These are phyloP conservation scores for Strigamia transsilvanica DNA, from an alignment of 2,888 invertebrate species.

Conservation along the genomic window DNA sequence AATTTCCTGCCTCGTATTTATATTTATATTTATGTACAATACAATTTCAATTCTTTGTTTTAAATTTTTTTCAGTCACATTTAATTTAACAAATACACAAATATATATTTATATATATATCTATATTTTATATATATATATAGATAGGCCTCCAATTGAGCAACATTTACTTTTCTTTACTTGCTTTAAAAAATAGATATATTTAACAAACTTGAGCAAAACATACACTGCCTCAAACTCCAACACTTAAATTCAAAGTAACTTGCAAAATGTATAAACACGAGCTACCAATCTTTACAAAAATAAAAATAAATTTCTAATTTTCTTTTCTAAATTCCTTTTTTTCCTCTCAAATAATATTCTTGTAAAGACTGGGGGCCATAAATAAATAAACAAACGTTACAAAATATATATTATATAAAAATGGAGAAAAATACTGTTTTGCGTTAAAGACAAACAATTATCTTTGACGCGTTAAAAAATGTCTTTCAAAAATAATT, in stretches of 20 bases:
- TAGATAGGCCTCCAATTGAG: conserved; percentile 35
- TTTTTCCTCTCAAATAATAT: not conserved
- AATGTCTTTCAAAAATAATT: conserved; percentile 38
- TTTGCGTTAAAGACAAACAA: conserved; percentile 3
- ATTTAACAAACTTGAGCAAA: conserved; percentile 41
- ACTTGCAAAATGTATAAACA: conserved; percentile 40
- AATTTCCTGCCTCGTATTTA: conserved; percentile 32
- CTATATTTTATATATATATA: conserved; percentile 29
- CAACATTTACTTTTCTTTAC: conserved; percentile 24
- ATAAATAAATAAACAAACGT: conserved; percentile 42
- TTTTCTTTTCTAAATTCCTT: not conserved
- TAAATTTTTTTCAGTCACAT: not conserved
- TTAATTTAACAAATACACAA: conserved; percentile 16
- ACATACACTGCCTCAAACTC: conserved; percentile 13
- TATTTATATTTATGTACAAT: conserved; percentile 47
- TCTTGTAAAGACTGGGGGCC: conserved; percentile 42
- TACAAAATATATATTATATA: conserved; percentile 46
- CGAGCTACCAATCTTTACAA: conserved; percentile 35
- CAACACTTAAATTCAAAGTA: conserved; percentile 25
- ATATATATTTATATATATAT: conserved; percentile 24
- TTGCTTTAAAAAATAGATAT: conserved; percentile 32
- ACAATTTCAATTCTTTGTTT: not conserved
- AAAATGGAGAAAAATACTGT: conserved; percentile 39
- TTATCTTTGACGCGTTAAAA: conserved; percentile 14
- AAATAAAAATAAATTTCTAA: not conserved